Evolutionary conservation across 2,888 invertebrate genomes (phyloP), one percentile per base, ranked within the genome.

Genomic region (Artemia sinica): DNA sequence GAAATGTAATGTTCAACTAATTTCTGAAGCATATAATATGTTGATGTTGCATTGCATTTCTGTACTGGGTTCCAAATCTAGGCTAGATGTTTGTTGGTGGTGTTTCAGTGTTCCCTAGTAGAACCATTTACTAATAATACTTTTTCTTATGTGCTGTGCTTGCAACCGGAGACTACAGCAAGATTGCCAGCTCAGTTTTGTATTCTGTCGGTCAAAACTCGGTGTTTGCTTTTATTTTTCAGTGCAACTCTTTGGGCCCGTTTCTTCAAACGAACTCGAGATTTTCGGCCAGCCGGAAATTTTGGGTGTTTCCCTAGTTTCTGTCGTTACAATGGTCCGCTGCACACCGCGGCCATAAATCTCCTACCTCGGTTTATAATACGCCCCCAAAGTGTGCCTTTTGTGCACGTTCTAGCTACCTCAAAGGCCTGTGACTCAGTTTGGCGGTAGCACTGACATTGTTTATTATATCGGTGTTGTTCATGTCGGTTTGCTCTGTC

Each of bases 161-260:
- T 18, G 58, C 58, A 58, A 58, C 58, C 58, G 8, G 14, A n/a
- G 18, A 58, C 58, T 18, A 18, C 18, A 58, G 1, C 18, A 18
- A 18, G 14, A 58, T 58, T 58, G 58, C 14, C 18, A 18, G 58
- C 58, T 28, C 58, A 58, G 58, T 58, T 58, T 28, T 28, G 18
- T 58, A 58, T 58, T 58, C 58, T 58, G 58, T 58, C 58, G 58
- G 58, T 58, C 58, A 14, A 58, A 18, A 58, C 58, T 58, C 58
- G 58, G 58, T 58, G 58, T 58, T 58, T 58, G 58, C 58, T 58
- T 58, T 58, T 58, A 58, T 58, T 58, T 58, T 58, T 58, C 58
- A 58, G 58, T 58, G 58, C 58, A 58, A 58, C 58, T 58, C 58
- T 58, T 58, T 18, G 58, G 58, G 58, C 58, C 58, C 58, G 28